A percentile compares a stretch with the other conserved stretches of the same genome.
phyloP scores from a whole-genome alignment of 1,140 invertebrate genomes.

The Lycorma delicatula region DNA sequence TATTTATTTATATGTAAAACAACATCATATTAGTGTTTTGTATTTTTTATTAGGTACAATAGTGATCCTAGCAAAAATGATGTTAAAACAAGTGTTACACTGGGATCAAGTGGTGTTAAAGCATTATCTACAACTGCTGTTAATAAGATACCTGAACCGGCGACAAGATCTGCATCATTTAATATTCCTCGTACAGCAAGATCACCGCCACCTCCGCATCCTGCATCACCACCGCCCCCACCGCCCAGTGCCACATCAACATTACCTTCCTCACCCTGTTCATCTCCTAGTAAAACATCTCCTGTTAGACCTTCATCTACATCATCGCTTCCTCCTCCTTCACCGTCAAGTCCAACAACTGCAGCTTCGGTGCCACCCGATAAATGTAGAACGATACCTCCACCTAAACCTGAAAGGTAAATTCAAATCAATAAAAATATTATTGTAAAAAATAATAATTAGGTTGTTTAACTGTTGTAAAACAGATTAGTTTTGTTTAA shows the following conservation, averaged over 20 bases:
- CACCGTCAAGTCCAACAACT: not conserved
- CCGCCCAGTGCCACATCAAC: slow-evolving; percentile 17
- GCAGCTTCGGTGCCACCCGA: not conserved
- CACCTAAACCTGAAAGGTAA: too few species aligned
- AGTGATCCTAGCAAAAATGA: slow-evolving; percentile 21
- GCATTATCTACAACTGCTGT: not conserved
- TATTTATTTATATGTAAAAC: too few species aligned
- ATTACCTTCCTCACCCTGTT: too few species aligned
- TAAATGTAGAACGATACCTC: not conserved
- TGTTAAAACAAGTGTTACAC: slow-evolving; percentile 9
- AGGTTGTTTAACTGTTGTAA: too few species aligned
- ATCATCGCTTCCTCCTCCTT: too few species aligned
- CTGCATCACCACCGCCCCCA: slow-evolving; percentile 40
- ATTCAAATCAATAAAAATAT: too few species aligned
- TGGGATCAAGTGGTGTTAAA: slow-evolving; percentile 1
- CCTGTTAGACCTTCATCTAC: too few species aligned
- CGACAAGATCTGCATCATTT: slow-evolving; percentile 39
- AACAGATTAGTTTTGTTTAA: too few species aligned
- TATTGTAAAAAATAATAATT: not conserved
- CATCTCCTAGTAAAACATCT: too few species aligned
- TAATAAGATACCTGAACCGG: slow-evolving; percentile 31
- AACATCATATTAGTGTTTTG: too few species aligned
- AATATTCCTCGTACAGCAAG: slow-evolving; percentile 27
- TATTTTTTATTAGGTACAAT: too few species aligned
- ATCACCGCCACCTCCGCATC: slow-evolving; percentile 43